Evolutionary conservation across 2,113 vertebrate genomes (phyloP).

Genomic region (Eira barbara): DNA sequence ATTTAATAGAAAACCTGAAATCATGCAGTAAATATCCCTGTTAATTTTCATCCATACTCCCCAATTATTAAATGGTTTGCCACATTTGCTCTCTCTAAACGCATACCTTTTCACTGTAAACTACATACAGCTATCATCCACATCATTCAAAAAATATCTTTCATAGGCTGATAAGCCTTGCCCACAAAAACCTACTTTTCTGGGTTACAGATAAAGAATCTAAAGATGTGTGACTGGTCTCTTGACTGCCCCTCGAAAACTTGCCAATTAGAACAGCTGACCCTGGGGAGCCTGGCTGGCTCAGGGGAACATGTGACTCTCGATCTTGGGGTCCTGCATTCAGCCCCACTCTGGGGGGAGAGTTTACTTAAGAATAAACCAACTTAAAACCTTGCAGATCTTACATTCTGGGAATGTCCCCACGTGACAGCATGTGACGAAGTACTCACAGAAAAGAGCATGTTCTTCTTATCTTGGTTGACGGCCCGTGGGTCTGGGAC

Average conservation of each 20-base stretch:
- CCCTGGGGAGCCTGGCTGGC: neutral
- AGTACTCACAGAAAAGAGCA: conserved; percentile 97
- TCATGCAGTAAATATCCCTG: neutral
- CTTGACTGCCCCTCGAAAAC: neutral
- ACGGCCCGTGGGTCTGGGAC: conserved; percentile 98
- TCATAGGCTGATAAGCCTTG: neutral
- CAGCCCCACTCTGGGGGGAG: neutral
- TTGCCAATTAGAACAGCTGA: neutral
- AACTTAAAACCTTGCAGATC: neutral
- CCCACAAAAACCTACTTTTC: neutral
- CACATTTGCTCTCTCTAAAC: neutral
- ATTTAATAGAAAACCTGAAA: neutral
- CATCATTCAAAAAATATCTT: neutral
- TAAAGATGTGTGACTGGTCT: neutral
- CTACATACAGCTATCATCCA: neutral
- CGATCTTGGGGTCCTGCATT: neutral
- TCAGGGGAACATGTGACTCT: neutral
- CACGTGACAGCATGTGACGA: neutral
- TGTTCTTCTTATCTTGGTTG: conserved; percentile 99
- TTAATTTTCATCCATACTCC: neutral
- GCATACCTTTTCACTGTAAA: neutral
- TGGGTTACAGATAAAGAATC: neutral
- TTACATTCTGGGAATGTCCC: neutral
- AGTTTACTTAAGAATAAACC: neutral
- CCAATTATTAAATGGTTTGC: neutral